Evolutionary conservation across 1,140 invertebrate genomes (phyloP).

Genomic region (Dreissena rostriformis): DNA sequence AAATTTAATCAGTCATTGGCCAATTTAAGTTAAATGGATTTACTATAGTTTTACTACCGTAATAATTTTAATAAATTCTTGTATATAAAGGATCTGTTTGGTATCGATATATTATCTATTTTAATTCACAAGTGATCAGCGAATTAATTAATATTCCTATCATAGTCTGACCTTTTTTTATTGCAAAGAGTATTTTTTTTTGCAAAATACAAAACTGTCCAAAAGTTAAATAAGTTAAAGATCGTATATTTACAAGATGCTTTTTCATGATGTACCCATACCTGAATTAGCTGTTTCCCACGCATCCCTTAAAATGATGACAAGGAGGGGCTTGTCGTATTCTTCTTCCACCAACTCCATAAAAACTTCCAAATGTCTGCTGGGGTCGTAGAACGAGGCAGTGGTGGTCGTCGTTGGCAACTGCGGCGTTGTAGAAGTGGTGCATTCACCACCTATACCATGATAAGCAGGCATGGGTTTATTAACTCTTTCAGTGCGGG

Average conservation of each 20-base stretch:
- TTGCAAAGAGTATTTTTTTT: too few relatives aligned
- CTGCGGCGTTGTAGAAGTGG: slow-evolving; percentile 14
- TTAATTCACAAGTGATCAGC: too few relatives aligned
- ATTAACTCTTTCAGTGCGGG: too few relatives aligned
- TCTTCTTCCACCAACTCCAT: slow-evolving; percentile 48
- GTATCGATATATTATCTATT: too few relatives aligned
- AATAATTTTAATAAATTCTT: too few relatives aligned
- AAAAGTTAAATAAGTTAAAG: not conserved
- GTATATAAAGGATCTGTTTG: too few relatives aligned
- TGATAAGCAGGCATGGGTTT: too few relatives aligned
- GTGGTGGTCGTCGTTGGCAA: slow-evolving; percentile 32
- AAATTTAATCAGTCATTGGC: too few relatives aligned
- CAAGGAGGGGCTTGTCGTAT: not conserved
- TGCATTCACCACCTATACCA: too few relatives aligned
- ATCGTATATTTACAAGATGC: not conserved
- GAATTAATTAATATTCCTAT: too few relatives aligned
- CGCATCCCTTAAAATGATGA: slow-evolving; percentile 24
- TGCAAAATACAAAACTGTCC: not conserved
- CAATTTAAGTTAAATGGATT: too few relatives aligned
- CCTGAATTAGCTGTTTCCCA: slow-evolving; percentile 46
- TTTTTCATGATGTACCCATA: slow-evolving; percentile 4
- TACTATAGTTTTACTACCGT: too few relatives aligned
- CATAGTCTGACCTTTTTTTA: not conserved
- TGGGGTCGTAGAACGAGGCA: not conserved
- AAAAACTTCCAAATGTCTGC: slow-evolving; percentile 3